Base-by-base conservation (phyloP, 2,888 invertebrate species). In the Lithophane socia region DNA sequence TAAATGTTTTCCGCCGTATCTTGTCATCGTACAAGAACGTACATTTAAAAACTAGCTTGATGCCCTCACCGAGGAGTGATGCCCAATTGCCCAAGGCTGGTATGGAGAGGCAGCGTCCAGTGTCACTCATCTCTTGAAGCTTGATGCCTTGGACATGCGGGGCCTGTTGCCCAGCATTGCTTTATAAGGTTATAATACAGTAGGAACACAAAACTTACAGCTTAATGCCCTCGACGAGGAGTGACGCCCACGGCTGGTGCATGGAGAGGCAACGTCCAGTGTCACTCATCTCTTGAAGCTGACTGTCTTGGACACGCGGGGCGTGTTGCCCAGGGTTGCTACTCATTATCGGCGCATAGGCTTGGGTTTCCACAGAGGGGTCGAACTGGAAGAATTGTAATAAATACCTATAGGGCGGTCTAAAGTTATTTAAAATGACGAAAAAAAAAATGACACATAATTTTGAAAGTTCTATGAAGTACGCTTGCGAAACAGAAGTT, bases 41-140 rank as follows among this genome's bases (percentile, higher is more conserved):
- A 37, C 37, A 56, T 12, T 56, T n/a, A 56, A 5, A 58, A 58
- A 10, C 10, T 29, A 29, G 97, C 97, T 99, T 99, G 87, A 99
- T 99, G 73, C 99, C 99, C n/a, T 98, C 97, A 0, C 99, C 97
- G 0, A 99, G 97, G 52, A 99, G 96, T 0, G 99, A 99, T 0
- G 99, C 99, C 98, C 98, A 99, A 0, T 99, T 0, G 99, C 99
- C 98, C 98, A 99, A 0, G 99, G 99, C 92, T 99, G 99, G 94
- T 98, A 99, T 98, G 88, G 99, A 99, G n/a, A 99, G 95, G 92
- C 99, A 99, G 88, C 98, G 97, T 2, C 99, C 37, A 37, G 98
- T 97, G 94, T 99, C 99, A 65, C 97, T 97, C 98, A 99, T 98
- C 96, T 98, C 98, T 90, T 98, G 97, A 72, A 98, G 94, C 92